Evolutionary conservation across 30 jellyfish, hydroid and myxozoan species (phyloP).

Genomic region (Hydractinia echinata): DNA sequence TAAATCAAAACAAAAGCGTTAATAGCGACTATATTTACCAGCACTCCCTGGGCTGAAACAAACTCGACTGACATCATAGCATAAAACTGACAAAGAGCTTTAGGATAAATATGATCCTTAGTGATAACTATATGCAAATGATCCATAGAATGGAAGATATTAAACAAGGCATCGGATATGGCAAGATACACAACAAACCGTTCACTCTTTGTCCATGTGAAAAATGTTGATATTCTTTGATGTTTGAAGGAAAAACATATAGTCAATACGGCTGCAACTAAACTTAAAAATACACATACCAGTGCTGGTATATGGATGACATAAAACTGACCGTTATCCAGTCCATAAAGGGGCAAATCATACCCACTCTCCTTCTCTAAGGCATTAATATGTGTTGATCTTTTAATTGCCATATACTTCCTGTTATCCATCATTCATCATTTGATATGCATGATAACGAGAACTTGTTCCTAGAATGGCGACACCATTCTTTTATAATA

Average conservation of each 20-base stretch:
- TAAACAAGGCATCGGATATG: constrained; percentile 16
- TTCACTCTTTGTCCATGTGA: constrained; percentile 16
- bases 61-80: constrained; percentile 18
- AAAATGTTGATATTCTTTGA: constrained; percentile 15
- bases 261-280: background rate
- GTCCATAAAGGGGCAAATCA: constrained; percentile 18
- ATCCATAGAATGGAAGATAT: constrained; percentile 19
- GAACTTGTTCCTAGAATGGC: too few relatives aligned
- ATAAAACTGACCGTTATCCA: constrained; percentile 11
- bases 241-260: background rate
- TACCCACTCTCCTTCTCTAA: background rate
- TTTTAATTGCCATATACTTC: too few relatives aligned
- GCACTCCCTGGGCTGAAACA: background rate
- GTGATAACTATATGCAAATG: constrained; percentile 15
- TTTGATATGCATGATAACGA: too few relatives aligned
- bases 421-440: too few relatives aligned
- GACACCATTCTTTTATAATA: too few relatives aligned
- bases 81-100: background rate
- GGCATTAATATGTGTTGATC: too few relatives aligned
- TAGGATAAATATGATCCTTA: constrained; percentile 10
- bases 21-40: constrained; percentile 14
- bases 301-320: constrained; percentile 17
- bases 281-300: constrained; percentile 14
- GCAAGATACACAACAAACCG: constrained; percentile 18
- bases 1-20: constrained; percentile 23